Evolutionary conservation across 2,797 vertebrate genomes (phyloP).

Genomic region (Brotula barbata): DNA sequence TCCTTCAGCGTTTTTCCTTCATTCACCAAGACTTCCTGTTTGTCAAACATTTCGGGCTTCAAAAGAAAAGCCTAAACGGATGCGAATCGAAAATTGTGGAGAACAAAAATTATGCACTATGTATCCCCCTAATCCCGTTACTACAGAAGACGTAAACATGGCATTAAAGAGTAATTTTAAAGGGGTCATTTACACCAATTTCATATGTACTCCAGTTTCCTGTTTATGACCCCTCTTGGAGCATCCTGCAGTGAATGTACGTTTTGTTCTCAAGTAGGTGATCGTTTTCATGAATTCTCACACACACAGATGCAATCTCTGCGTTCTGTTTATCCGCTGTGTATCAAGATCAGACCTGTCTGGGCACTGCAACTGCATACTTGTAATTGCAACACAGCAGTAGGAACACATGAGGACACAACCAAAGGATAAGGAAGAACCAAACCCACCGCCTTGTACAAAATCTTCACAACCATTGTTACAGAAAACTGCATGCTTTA

Average conservation of each 20-base stretch:
- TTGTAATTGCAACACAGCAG: background rate
- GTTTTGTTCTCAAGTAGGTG: background rate
- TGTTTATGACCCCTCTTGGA: background rate
- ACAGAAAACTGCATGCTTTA: background rate
- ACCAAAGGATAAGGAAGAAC: background rate
- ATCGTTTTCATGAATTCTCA: slow-evolving; percentile 2
- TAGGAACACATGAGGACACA: background rate
- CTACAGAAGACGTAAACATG: no score
- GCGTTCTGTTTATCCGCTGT: background rate
- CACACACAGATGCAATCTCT: background rate
- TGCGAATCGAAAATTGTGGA: no score
- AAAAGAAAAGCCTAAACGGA: no score
- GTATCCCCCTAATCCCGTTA: no score
- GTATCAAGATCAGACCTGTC: slow-evolving; percentile 15
- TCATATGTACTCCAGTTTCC: background rate
- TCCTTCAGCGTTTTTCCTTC: no score
- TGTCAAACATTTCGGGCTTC: no score
- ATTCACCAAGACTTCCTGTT: no score
- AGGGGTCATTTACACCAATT: no score
- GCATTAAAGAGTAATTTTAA: no score
- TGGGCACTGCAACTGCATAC: background rate
- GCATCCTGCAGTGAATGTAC: background rate
- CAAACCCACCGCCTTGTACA: background rate
- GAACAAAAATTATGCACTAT: no score
- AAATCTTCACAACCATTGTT: background rate